A percentile compares a stretch with the other conserved stretches of the same genome.
These are phyloP conservation scores for Calycopis cecrops DNA, from an alignment of 1,140 invertebrate species.

Conservation along the genomic window DNA sequence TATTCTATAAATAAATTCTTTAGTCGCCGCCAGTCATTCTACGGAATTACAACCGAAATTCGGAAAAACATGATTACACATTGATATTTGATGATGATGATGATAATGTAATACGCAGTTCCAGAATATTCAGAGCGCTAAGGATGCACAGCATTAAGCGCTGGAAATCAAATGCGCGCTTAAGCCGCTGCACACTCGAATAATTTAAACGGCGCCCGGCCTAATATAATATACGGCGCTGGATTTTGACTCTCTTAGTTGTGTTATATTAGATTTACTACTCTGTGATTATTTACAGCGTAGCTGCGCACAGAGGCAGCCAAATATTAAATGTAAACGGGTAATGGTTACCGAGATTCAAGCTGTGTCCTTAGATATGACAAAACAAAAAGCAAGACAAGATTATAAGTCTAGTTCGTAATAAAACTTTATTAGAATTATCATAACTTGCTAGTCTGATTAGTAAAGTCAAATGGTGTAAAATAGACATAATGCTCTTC, in stretches of 20 bases:
- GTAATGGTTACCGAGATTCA: no score
- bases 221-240: slow-evolving; percentile 61
- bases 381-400: no score
- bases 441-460: no score
- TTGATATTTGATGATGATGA: background rate
- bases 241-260: slow-evolving; percentile 57
- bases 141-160: slow-evolving; percentile 2
- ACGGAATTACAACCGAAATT: no score
- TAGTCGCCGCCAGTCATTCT: no score
- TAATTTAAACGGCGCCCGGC: slow-evolving; percentile 43
- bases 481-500: no score
- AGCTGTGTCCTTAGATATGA: no score
- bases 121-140: slow-evolving; percentile 4
- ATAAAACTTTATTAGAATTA: no score
- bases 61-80: no score
- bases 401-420: no score
- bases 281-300: slow-evolving; percentile 58
- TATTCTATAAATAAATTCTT: no score
- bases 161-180: slow-evolving; percentile 41
- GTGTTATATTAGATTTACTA: slow-evolving; percentile 66
- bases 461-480: no score
- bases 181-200: slow-evolving; percentile 46
- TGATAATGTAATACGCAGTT: background rate
- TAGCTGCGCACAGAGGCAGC: slow-evolving; percentile 25
- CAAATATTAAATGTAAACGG: background rate